Evolutionary conservation across 2,113 vertebrate species (phyloP), one percentile per base, ranked within the genome.

Genomic region (Daphoenositta chrysoptera): DNA sequence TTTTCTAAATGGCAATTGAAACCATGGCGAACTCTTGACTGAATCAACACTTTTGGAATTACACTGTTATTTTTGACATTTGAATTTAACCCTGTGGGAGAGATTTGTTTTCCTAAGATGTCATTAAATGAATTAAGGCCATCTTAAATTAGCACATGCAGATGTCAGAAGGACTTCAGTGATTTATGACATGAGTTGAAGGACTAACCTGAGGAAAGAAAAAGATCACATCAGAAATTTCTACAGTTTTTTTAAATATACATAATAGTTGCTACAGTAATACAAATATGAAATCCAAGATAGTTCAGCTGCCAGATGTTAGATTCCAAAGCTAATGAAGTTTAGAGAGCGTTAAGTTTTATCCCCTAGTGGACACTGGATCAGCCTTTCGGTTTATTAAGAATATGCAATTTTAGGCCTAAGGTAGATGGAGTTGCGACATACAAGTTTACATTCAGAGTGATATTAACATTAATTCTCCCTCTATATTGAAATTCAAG

Each of bases 371-470:
- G 31, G 24, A n/a, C 56, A 47, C 12, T 78, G 39, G 14, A 60
- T 89, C 73, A 84, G 51, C 57, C 72, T 95, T 93, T 77, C 73
- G 48, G 61, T 92, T 90, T 82, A 72, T 95, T 90, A 78, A 90
- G 87, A 87, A 60, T 42, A 68, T 85, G 21, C 39, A 73, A 35
- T 87, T 92, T 63, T 73, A 95, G 35, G n/a, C 69, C 83, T 72
- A 86, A 61, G 30, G 64, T 68, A 64, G 40, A 28, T 45, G 54
- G 75, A 94, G 18, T 87, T 68, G 75, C 24, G 27, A 77, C 30
- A 23, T 79, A n/a, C 2, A 63, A 26, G 17, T 91, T 78, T 89
- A 73, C 23, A 22, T 97, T 87, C 1, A 0, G 77, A 69, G n/a
- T 58, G 35, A 42, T 89, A 83, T 4, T 87, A 87, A 57, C 78